Base-by-base conservation (phyloP, 2,888 invertebrate species). In the Caenorhabditis imperialis region DNA sequence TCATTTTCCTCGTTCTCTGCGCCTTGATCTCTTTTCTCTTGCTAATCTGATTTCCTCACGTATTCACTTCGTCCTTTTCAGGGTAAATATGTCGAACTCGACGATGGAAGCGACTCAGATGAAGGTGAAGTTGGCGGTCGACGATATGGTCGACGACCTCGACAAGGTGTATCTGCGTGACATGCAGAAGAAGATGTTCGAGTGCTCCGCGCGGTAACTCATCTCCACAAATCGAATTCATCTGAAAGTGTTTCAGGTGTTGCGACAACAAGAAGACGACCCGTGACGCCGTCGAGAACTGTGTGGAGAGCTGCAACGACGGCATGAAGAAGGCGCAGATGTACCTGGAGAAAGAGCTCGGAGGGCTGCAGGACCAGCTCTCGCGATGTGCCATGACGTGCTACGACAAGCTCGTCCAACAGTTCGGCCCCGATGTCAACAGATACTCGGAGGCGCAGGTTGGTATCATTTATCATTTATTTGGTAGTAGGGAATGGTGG, bases 101-200 rank as follows among this genome's bases (percentile, higher is more conserved):
- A 71, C 70, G 23, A 82, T 82, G 82, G 82, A 82, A 60, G 75
- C 76, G 25, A 82, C 82, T 23, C 82, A 82, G 55, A 58, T 61
- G 58, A 81, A 80, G 62, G 84, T 85, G 38, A 85, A 84, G 57
- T 23, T 58, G 45, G 85, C 85, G 8, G 84, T 85, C 35, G 85
- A 85, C 51, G 77, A 73, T 33, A 78, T 85, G 78, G 78, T 85
- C 45, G 79, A 80, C 61, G 75, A 85, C 27, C 67, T 85, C 48
- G 84, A 85, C 70, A 76, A 78, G 55, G 81, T 25, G 27, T 67
- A 81, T 58, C 75, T 85, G 16, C 78, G 85, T 6, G 84, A 83
- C 45, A 83, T 83, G 79, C 85, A 85, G 65, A 82, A 82, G 60
- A 48, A 57, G 35, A 84, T 85, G 84, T 85, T 85, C 65, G 48